These are phyloP conservation scores for Poecilia wingei DNA, from an alignment of 2,797 vertebrate genomes.

Conservation along the genomic window DNA sequence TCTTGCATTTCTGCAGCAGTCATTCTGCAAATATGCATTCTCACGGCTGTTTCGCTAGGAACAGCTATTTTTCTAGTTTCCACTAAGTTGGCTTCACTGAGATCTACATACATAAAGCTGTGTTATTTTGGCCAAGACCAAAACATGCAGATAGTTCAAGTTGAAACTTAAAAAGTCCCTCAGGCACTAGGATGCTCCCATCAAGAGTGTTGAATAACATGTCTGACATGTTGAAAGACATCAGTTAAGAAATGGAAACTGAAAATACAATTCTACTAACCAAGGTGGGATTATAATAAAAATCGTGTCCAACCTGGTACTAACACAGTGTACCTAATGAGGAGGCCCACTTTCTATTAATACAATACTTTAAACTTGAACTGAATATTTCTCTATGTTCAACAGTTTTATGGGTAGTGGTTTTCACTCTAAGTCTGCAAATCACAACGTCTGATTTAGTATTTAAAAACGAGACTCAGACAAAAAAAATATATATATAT, in stretches of 20 bases:
- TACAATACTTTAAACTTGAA: neutral
- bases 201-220: neutral
- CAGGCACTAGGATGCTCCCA: neutral
- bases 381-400: neutral
- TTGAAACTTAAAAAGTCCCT: constrained; percentile 1
- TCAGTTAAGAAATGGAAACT: neutral
- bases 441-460: neutral
- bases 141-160: neutral
- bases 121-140: neutral
- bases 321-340: neutral
- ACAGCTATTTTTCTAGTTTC: no score
- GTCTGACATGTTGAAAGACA: neutral
- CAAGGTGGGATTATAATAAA: neutral
- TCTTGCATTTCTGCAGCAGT: no score
- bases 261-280: neutral
- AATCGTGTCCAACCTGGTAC: neutral
- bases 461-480: neutral
- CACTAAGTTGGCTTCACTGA: neutral
- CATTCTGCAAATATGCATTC: no score
- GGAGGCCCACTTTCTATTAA: neutral
- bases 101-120: neutral
- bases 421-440: neutral
- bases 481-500: no score
- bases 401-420: neutral
- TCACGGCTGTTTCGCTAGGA: no score